These are phyloP conservation scores for Nibea albiflora DNA, from an alignment of 2,113 vertebrate genomes.

Conservation along the genomic window DNA sequence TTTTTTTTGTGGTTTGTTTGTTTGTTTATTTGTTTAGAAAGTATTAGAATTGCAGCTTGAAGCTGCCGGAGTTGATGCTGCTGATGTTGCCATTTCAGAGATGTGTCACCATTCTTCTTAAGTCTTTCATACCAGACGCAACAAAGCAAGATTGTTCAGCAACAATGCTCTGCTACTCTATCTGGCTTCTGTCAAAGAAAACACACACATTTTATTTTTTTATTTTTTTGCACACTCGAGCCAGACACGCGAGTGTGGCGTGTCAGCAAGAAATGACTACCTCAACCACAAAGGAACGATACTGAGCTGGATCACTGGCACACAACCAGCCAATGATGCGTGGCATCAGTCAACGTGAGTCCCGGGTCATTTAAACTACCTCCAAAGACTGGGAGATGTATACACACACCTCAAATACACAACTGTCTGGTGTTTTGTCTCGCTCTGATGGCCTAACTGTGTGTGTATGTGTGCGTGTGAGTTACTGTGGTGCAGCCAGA, in stretches of 20 bases:
- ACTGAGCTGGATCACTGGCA: neutral
- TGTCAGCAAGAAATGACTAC: neutral
- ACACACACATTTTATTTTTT: neutral
- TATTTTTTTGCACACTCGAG: neutral
- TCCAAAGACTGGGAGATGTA: neutral
- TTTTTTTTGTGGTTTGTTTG: neutral
- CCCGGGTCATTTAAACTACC: neutral
- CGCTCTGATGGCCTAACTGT: slow-evolving; percentile 15
- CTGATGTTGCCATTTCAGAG: slow-evolving; percentile 2
- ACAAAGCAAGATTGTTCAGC: slow-evolving; percentile 25
- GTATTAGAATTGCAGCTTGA: neutral
- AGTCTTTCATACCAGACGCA: neutral
- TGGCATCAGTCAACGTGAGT: slow-evolving; percentile 13
- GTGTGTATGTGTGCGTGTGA: neutral
- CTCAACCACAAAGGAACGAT: neutral
- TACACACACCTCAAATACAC: neutral
- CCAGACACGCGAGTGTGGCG: neutral
- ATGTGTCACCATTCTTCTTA: slow-evolving; percentile 2
- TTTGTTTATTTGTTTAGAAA: neutral
- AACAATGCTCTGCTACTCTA: neutral
- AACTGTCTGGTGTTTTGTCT: slow-evolving; percentile 11
- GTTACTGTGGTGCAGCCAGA: slow-evolving; percentile 50
- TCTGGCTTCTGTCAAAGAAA: slow-evolving; percentile 14
- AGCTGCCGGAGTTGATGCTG: neutral
- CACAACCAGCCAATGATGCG: slow-evolving; percentile 6